Evolutionary conservation across 2,797 vertebrate species (phyloP).

Genomic region (Vultur gryphus): DNA sequence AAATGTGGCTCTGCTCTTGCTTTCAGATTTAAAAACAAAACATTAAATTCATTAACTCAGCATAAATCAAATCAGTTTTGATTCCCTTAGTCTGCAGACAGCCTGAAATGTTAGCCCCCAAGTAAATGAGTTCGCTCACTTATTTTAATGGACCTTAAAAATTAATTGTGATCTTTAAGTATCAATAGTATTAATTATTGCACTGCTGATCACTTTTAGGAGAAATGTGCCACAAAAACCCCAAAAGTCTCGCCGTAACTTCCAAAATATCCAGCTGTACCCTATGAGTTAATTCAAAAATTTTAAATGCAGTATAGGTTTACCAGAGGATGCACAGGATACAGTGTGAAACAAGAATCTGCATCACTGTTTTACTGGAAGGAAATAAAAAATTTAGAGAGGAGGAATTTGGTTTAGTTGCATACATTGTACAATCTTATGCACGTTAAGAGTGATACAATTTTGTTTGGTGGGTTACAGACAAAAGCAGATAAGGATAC

Average conservation of each 20-base stretch:
- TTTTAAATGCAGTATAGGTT: background rate
- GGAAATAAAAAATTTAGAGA: background rate
- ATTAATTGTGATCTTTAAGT: background rate
- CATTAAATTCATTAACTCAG: background rate
- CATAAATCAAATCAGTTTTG: background rate
- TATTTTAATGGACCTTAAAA: background rate
- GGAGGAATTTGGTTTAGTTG: background rate
- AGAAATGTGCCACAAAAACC: background rate
- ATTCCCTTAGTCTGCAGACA: background rate
- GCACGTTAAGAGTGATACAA: background rate
- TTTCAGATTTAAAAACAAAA: background rate
- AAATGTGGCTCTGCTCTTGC: background rate
- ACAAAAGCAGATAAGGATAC: background rate
- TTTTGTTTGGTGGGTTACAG: background rate
- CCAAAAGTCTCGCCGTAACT: accelerated
- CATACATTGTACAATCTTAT: background rate
- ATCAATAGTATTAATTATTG: background rate
- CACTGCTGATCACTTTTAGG: background rate
- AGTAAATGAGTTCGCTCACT: background rate
- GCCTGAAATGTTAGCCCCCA: background rate
- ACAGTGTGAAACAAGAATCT: background rate
- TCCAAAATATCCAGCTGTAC: background rate
- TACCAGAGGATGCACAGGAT: background rate
- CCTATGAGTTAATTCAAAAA: background rate
- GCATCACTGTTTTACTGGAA: background rate